Percentiles rank a stretch among this genome's conserved stretches.
phyloP scores from a whole-genome alignment of 2,797 vertebrate genomes.

The Parotocinclus haroldoi region DNA sequence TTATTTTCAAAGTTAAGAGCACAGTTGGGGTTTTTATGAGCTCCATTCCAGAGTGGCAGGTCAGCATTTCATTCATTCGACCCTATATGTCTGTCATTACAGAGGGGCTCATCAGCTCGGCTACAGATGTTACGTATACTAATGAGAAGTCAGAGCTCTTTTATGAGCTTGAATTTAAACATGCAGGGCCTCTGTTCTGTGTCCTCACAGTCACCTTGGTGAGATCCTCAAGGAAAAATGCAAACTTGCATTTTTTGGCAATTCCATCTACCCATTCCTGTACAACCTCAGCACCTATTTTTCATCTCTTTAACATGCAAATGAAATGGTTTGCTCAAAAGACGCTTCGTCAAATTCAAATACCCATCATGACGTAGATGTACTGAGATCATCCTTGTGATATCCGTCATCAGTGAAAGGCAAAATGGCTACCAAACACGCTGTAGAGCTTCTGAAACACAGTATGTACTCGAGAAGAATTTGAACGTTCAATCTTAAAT shows the following conservation, averaged over 20 bases:
- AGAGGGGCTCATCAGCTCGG: conserved; percentile 61
- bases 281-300: conserved; percentile 26
- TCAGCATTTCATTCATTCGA: conserved; percentile 68
- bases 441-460: too few species aligned
- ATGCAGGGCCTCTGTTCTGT: conserved; percentile 38
- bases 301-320: conserved; percentile 35
- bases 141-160: conserved; percentile 71
- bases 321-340: conserved; percentile 13
- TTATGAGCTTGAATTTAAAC: conserved; percentile 78
- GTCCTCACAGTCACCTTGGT: conserved; percentile 59
- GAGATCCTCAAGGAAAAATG: conserved; percentile 42
- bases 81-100: conserved; percentile 71
- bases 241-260: conserved; percentile 38
- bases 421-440: too few species aligned
- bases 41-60: conserved; percentile 61
- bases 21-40: conserved; percentile 10
- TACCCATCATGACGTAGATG: conserved; percentile 17
- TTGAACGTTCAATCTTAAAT: too few species aligned
- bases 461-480: too few species aligned
- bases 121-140: conserved; percentile 78
- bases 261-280: not conserved
- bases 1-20: too few species aligned
- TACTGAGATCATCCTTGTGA: conserved; percentile 16
- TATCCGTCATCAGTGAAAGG: conserved; percentile 32
- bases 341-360: conserved; percentile 10